phyloP scores from a whole-genome alignment of 2,888 invertebrate species.

The Luperina testacea region DNA sequence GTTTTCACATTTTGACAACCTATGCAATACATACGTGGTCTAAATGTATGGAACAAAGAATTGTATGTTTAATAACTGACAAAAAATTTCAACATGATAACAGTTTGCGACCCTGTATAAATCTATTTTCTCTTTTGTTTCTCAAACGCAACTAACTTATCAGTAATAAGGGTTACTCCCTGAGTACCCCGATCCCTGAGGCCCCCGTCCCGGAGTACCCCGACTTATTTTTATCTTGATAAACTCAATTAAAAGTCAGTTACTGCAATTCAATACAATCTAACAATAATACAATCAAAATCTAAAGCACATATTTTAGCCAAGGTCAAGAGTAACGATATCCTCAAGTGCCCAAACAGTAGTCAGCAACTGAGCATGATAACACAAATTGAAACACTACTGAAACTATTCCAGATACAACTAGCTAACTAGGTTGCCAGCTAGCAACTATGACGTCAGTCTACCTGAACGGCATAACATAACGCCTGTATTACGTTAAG shows the following conservation, averaged over 20 bases:
- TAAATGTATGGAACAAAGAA: too few relatives aligned
- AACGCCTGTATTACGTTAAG: too few relatives aligned
- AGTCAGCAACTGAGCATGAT: constrained; percentile 50
- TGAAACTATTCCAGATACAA: constrained; percentile 30
- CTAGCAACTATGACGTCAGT: constrained; percentile 53
- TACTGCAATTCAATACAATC: background rate
- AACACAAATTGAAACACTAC: constrained; percentile 64
- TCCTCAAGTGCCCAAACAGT: constrained; percentile 42
- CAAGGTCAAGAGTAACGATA: constrained; percentile 40
- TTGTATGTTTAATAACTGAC: too few relatives aligned
- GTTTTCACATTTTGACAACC: too few relatives aligned
- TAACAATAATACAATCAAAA: background rate
- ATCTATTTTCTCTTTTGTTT: background rate
- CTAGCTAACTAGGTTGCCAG: background rate
- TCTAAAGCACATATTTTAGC: constrained; percentile 12
- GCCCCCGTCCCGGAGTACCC: too few relatives aligned
- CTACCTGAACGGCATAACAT: background rate
- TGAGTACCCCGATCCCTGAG: too few relatives aligned
- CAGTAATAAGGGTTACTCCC: background rate
- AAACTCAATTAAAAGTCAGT: too few relatives aligned
- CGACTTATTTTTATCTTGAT: too few relatives aligned
- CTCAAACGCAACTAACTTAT: background rate
- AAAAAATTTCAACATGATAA: too few relatives aligned
- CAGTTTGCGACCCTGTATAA: too few relatives aligned
- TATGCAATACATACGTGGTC: too few relatives aligned